Evolutionary conservation across 2,888 invertebrate species (phyloP).

Genomic region (Caenorhabditis afra): DNA sequence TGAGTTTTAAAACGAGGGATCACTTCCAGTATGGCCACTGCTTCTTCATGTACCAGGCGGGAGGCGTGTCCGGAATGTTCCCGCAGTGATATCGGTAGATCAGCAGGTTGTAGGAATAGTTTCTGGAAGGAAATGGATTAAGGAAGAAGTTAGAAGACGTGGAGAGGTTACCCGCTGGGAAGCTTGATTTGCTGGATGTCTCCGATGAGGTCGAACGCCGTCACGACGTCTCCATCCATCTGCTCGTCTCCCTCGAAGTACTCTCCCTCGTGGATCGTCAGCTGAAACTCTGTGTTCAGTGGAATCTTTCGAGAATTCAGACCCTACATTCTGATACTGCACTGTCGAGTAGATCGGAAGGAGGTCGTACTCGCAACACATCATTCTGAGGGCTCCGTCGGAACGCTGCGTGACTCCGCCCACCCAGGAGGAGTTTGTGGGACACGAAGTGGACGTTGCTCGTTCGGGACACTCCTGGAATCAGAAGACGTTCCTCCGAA

Average conservation of each 20-base stretch:
- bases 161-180: slow-evolving; percentile 46
- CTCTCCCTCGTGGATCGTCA: slow-evolving; percentile 61
- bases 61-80: slow-evolving; percentile 55
- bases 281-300: slow-evolving; percentile 19
- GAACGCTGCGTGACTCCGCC: slow-evolving; percentile 70
- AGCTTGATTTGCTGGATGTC: slow-evolving; percentile 51
- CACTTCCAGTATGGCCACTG: slow-evolving; percentile 66
- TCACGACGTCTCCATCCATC: slow-evolving; percentile 58
- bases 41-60: slow-evolving; percentile 60
- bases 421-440: slow-evolving; percentile 65
- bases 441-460: slow-evolving; percentile 47
- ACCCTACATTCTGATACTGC: slow-evolving; percentile 70
- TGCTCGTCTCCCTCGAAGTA: slow-evolving; percentile 69
- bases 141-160: not conserved
- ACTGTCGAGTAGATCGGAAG: slow-evolving; percentile 69
- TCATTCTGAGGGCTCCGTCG: slow-evolving; percentile 71
- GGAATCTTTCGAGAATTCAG: too few relatives aligned
- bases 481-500: not conserved
- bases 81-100: slow-evolving; percentile 64
- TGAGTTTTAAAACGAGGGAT: not conserved
- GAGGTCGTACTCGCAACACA: slow-evolving; percentile 78
- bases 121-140: slow-evolving; percentile 31
- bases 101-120: slow-evolving; percentile 38
- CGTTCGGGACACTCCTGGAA: slow-evolving; percentile 66
- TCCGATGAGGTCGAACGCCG: slow-evolving; percentile 63